Conservation (phyloP, 1,140 invertebrate genomes). For the Carposina sasakii region DNA sequence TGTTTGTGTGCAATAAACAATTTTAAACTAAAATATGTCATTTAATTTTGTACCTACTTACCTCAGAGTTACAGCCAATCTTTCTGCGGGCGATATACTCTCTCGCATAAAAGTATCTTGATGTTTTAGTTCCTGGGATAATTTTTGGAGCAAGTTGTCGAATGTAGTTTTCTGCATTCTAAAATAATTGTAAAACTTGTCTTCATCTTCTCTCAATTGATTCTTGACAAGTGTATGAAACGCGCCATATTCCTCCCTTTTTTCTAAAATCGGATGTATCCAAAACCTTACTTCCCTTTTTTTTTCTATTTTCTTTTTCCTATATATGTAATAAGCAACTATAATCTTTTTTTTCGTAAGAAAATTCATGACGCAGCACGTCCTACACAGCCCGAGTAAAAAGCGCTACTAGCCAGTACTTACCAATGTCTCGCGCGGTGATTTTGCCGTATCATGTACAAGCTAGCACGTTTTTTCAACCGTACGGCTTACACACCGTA, state of each 20-base stretch:
- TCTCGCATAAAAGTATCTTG: constrained; percentile 25
- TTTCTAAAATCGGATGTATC: constrained; percentile 25
- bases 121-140: constrained; percentile 25
- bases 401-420: constrained; percentile 14
- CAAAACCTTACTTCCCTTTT: constrained; percentile 9
- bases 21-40: constrained; percentile 12
- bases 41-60: constrained; percentile 17
- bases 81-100: constrained; percentile 24
- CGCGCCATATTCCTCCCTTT: constrained; percentile 23
- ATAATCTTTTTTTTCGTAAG: constrained; percentile 11
- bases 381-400: constrained; percentile 8
- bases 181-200: constrained; percentile 28
- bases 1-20: constrained; percentile 8
- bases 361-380: constrained; percentile 14
- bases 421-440: constrained; percentile 12
- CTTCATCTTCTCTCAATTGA: constrained; percentile 28
- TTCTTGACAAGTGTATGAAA: constrained; percentile 31
- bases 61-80: constrained; percentile 25
- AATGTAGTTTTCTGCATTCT: constrained; percentile 11
- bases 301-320: constrained; percentile 12
- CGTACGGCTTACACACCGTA: constrained; percentile 13
- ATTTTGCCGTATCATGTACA: constrained; percentile 14
- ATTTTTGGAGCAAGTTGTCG: constrained; percentile 21
- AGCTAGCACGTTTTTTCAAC: constrained; percentile 15
- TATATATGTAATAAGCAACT: constrained; percentile 11